Evolutionary conservation across 2,113 vertebrate species (phyloP).

Genomic region (Cyprinodon variegatus): DNA sequence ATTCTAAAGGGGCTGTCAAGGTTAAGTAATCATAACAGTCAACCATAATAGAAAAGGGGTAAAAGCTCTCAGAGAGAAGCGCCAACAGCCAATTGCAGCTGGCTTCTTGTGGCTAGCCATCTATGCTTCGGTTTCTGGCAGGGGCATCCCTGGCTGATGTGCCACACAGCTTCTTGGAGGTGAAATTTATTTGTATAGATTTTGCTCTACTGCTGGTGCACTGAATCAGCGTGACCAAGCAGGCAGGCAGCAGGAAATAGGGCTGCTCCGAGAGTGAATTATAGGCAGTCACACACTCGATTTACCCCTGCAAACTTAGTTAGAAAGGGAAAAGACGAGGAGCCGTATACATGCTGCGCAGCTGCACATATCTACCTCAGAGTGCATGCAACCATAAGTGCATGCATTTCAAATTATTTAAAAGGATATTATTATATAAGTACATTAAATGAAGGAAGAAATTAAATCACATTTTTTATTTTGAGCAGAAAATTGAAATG

Average conservation of each 20-base stretch:
- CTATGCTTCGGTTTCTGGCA: constrained; percentile 55
- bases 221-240: constrained; percentile 80
- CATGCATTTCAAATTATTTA: constrained; percentile 53
- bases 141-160: constrained; percentile 64
- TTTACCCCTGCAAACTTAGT: constrained; percentile 79
- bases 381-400: constrained; percentile 39
- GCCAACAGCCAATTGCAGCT: constrained; percentile 24
- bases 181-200: constrained; percentile 79
- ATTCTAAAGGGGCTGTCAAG: constrained; percentile 11
- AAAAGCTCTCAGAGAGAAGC: constrained; percentile 27
- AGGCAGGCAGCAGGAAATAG: constrained; percentile 75
- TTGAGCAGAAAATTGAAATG: constrained; percentile 45
- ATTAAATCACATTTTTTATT: constrained; percentile 56
- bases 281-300: constrained; percentile 81
- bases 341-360: constrained; percentile 38
- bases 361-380: constrained; percentile 25
- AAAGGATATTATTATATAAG: constrained; percentile 50
- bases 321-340: constrained; percentile 63
- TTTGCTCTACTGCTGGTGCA: constrained; percentile 76
- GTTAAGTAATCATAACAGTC: constrained; percentile 46
- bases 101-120: constrained; percentile 60
- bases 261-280: constrained; percentile 77
- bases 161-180: constrained; percentile 68
- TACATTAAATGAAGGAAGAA: constrained; percentile 57
- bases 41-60: constrained; percentile 36